These are phyloP conservation scores for Isotomurus palustris DNA, from an alignment of 2,888 invertebrate genomes.

Conservation along the genomic window DNA sequence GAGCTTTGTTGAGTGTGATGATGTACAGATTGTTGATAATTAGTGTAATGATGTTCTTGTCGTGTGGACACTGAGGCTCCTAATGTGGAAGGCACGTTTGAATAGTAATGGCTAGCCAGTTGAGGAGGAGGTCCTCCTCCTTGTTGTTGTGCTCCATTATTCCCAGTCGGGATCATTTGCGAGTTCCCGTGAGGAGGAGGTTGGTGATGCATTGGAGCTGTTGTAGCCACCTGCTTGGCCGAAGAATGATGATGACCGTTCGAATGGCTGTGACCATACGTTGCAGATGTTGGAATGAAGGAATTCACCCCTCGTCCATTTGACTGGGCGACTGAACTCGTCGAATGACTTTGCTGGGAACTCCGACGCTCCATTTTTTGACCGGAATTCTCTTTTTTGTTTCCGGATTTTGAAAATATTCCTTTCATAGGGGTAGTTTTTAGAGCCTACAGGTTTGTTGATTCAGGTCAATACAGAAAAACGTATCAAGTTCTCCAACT, in stretches of 20 bases:
- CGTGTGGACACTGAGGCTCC: conserved; percentile 15
- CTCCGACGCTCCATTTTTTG: conserved; percentile 9
- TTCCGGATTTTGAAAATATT: conserved; percentile 11
- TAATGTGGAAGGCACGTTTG: conserved; percentile 12
- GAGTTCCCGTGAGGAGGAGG: conserved; percentile 15
- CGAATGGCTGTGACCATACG: conserved; percentile 23
- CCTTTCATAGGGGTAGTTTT: conserved; percentile 1
- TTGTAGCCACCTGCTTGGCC: conserved; percentile 7
- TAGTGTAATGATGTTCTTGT: conserved; percentile 21
- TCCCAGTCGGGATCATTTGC: conserved; percentile 10
- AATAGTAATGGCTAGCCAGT: conserved; percentile 17
- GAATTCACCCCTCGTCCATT: conserved; percentile 39
- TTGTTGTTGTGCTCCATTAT: not conserved
- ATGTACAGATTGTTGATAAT: conserved; percentile 25
- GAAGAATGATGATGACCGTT: conserved; percentile 18
- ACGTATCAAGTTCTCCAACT: no score
- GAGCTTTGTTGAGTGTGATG: conserved; percentile 24
- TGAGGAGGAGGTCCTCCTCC: conserved; percentile 8
- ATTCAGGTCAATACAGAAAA: no score
- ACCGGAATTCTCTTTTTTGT: conserved; percentile 9
- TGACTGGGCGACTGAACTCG: no score
- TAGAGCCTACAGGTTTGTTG: no score
- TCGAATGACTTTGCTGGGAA: not conserved
- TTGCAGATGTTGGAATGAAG: conserved; percentile 42
- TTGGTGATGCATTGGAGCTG: no score